Conservation (phyloP, 1,140 invertebrate genomes). For the Mactra quadrangularis region DNA sequence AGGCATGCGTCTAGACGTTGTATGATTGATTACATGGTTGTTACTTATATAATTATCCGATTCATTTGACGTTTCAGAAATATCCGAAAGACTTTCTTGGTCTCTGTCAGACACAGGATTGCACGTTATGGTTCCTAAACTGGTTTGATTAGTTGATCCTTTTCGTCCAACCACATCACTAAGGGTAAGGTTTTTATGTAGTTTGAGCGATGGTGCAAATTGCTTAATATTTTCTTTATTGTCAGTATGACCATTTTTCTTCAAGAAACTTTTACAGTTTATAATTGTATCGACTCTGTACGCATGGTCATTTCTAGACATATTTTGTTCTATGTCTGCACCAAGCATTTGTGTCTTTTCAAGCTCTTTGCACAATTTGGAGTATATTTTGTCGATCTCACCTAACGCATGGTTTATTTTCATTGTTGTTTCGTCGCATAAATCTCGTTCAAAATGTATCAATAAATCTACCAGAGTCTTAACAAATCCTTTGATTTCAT, state of each 20-base stretch:
- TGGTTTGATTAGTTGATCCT: not conserved
- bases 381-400: not conserved
- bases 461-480: slow-evolving; percentile 15
- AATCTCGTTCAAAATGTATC: slow-evolving; percentile 17
- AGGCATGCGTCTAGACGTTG: not conserved
- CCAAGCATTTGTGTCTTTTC: not conserved
- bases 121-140: not conserved
- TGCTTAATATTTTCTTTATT: not conserved
- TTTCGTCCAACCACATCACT: slow-evolving; percentile 12
- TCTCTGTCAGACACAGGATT: not conserved
- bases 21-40: not conserved
- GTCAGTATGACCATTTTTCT: not conserved
- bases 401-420: not conserved
- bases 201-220: not conserved
- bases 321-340: slow-evolving; percentile 4
- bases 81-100: not conserved
- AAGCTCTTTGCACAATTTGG: not conserved
- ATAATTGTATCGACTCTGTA: not conserved
- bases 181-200: slow-evolving; percentile 35
- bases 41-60: not conserved
- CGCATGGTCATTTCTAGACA: not conserved
- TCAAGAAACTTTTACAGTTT: not conserved
- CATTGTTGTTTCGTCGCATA: not conserved
- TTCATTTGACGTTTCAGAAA: not conserved
- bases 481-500: slow-evolving; percentile 37